These are phyloP conservation scores for Pongo pygmaeus DNA, from an alignment of 2,113 vertebrate genomes.

Conservation along the genomic window DNA sequence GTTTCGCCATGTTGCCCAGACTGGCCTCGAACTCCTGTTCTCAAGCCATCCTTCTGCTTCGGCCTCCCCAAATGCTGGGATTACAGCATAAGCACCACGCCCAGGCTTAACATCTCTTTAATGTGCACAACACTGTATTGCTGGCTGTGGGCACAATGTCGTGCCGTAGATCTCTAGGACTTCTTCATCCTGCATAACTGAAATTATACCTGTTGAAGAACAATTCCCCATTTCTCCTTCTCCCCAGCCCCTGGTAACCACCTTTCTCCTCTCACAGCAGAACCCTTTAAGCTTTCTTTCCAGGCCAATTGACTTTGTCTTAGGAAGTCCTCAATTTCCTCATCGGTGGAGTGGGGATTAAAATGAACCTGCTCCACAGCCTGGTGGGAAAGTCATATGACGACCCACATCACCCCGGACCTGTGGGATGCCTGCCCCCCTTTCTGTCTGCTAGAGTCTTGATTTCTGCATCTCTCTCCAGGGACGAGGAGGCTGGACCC, in stretches of 20 bases:
- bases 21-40: neutral
- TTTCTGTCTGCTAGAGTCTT: neutral
- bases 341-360: too few relatives aligned
- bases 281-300: neutral
- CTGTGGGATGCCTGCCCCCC: rapidly evolving
- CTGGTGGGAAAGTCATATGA: rapidly evolving
- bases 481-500: constrained; percentile 15
- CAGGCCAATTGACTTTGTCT: rapidly evolving
- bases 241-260: neutral
- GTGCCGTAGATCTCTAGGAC: neutral
- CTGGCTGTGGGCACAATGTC: neutral
- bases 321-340: too few relatives aligned
- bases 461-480: neutral
- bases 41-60: neutral
- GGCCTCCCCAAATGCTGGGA: neutral
- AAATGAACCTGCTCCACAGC: rapidly evolving
- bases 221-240: neutral
- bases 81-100: neutral
- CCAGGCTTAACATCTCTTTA: neutral
- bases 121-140: neutral
- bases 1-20: neutral
- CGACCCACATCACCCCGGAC: rapidly evolving
- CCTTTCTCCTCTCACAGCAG: neutral
- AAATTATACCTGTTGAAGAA: neutral
- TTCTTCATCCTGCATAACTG: neutral